phyloP scores from a whole-genome alignment of 2,113 vertebrate species.

The Alethe castanea region DNA sequence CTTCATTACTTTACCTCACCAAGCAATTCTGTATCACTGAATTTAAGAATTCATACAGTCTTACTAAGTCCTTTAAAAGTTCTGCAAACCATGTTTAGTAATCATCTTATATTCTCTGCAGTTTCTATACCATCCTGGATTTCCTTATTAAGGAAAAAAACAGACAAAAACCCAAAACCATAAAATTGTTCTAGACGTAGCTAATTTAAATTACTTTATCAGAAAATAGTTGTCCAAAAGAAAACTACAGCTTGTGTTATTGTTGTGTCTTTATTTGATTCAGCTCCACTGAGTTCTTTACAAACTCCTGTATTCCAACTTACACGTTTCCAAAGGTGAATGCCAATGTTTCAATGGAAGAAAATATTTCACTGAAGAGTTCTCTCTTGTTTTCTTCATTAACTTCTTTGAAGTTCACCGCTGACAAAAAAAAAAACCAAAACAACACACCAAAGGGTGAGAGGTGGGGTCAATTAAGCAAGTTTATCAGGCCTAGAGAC shows the following conservation, averaged over 20 bases:
- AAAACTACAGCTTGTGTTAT: background rate
- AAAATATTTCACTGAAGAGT: conserved; percentile 89
- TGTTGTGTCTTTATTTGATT: background rate
- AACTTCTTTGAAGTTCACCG: conserved; percentile 94
- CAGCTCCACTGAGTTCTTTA: background rate
- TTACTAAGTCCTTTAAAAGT: background rate
- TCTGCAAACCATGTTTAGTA: background rate
- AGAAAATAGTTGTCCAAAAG: background rate
- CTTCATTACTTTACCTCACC: background rate
- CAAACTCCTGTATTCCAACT: conserved; percentile 69
- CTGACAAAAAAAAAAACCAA: conserved; percentile 53
- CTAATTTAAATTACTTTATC: background rate
- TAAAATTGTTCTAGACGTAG: background rate
- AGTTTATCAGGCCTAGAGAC: background rate
- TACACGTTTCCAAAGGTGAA: conserved; percentile 98
- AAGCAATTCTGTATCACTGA: background rate
- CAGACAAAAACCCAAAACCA: background rate
- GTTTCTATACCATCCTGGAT: background rate
- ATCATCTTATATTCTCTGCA: background rate
- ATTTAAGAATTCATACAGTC: background rate
- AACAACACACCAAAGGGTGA: background rate
- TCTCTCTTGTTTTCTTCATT: conserved; percentile 92
- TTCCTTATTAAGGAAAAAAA: background rate
- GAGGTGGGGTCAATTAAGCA: background rate
- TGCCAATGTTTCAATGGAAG: conserved; percentile 92